phyloP scores from a whole-genome alignment of 2,797 vertebrate genomes.

The Erethizon dorsatum region DNA sequence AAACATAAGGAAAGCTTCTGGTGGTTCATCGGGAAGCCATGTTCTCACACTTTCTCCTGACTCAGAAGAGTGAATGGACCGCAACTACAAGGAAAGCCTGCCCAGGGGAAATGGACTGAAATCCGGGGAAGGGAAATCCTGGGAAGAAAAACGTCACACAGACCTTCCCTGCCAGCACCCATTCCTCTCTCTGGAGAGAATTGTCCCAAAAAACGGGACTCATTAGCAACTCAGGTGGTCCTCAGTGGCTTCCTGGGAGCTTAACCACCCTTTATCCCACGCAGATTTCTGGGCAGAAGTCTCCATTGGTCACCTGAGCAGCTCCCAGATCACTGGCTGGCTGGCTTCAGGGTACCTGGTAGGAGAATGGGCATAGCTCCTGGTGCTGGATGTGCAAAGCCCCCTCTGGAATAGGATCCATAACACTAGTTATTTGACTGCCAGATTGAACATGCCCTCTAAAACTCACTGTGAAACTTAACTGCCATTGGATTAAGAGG shows the following conservation, averaged over 20 bases:
- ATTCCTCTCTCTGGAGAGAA: neutral
- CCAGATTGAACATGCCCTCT: neutral
- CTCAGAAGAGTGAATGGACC: slow-evolving; percentile 21
- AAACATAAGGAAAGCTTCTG: slow-evolving; percentile 82
- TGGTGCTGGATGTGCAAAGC: neutral
- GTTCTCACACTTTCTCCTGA: slow-evolving; percentile 73
- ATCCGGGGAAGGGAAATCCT: neutral
- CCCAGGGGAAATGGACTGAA: neutral
- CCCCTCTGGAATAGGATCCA: neutral
- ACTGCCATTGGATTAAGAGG: neutral
- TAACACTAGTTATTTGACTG: accelerated
- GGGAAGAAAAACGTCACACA: neutral
- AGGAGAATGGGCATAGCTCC: neutral
- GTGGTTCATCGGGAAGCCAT: slow-evolving; percentile 64
- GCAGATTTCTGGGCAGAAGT: neutral
- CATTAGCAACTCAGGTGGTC: neutral
- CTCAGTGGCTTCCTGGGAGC: neutral
- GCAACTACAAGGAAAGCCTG: neutral
- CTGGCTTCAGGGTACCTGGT: neutral
- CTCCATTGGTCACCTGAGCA: neutral
- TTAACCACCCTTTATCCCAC: neutral
- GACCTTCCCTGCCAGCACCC: neutral
- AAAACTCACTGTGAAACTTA: neutral
- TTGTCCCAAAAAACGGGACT: neutral
- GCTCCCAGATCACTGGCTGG: neutral